A percentile compares a stretch with the other conserved stretches of the same genome.
These are phyloP conservation scores for Cheiracanthium punctorium DNA, from an alignment of 2,888 invertebrate genomes.

Conservation along the genomic window DNA sequence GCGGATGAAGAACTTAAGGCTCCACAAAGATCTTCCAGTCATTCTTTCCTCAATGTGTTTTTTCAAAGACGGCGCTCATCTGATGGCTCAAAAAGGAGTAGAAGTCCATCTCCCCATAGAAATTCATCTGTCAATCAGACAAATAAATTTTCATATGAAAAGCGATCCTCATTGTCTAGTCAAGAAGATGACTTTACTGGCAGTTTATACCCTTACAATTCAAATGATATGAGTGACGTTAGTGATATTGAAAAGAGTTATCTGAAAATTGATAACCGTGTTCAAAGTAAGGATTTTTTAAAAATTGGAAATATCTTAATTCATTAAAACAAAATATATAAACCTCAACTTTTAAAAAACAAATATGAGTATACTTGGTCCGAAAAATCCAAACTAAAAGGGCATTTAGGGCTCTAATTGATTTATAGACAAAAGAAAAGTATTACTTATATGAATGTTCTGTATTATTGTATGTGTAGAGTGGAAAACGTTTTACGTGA, in stretches of 20 bases:
- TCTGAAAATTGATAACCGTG: constrained; percentile 32
- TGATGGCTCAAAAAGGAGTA: constrained; percentile 51
- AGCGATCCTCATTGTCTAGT: constrained; percentile 53
- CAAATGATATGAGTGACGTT: constrained; percentile 28
- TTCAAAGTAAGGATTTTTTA: constrained; percentile 40
- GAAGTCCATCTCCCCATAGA: constrained; percentile 45
- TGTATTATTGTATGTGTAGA: too few relatives aligned
- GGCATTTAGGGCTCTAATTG: too few relatives aligned
- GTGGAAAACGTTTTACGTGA: too few relatives aligned
- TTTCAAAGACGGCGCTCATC: constrained; percentile 55
- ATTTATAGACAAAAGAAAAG: too few relatives aligned
- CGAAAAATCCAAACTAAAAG: too few relatives aligned
- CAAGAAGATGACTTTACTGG: constrained; percentile 39
- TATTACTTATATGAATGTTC: too few relatives aligned
- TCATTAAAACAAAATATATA: too few relatives aligned
- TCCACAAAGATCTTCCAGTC: constrained; percentile 52
- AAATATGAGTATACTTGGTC: too few relatives aligned
- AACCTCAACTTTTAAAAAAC: too few relatives aligned
- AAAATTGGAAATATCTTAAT: too few relatives aligned
- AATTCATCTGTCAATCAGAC: constrained; percentile 29
- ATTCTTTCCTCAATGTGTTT: constrained; percentile 48
- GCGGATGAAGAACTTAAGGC: constrained; percentile 43
- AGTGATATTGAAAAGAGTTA: constrained; percentile 49
- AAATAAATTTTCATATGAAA: constrained; percentile 24
- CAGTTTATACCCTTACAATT: constrained; percentile 1